Conservation (phyloP, 2,797 vertebrate genomes). For the Sternotherus odoratus region DNA sequence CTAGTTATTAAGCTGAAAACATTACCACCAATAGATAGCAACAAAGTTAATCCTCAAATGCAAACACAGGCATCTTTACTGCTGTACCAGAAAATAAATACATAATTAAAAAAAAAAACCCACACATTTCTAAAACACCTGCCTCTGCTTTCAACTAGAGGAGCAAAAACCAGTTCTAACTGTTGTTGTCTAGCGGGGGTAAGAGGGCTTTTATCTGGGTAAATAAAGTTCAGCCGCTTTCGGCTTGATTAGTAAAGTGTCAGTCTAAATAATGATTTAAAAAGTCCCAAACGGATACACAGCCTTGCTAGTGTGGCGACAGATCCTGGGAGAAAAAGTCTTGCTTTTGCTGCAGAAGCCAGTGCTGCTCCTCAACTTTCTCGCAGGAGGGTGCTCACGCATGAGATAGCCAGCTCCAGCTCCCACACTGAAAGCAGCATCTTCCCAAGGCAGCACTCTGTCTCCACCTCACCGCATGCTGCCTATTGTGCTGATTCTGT, state of each 20-base stretch:
- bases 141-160: neutral
- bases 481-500: neutral
- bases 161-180: slow-evolving; percentile 57
- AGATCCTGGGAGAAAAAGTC: neutral
- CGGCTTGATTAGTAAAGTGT: slow-evolving; percentile 59
- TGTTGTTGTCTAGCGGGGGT: neutral
- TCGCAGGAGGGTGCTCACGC: neutral
- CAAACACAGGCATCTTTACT: slow-evolving; percentile 49
- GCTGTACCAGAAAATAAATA: slow-evolving; percentile 15
- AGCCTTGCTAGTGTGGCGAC: neutral
- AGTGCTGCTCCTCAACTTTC: rapidly evolving
- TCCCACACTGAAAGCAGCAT: neutral
- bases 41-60: slow-evolving; percentile 13
- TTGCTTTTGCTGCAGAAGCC: neutral
- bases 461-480: neutral
- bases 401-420: neutral
- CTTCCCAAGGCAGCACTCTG: neutral
- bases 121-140: neutral
- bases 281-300: neutral
- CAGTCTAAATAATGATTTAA: slow-evolving; percentile 60
- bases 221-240: slow-evolving; percentile 58
- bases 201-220: slow-evolving; percentile 62
- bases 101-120: neutral
- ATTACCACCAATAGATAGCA: slow-evolving; percentile 8
- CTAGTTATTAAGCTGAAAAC: neutral